Evolutionary conservation across 2,888 invertebrate genomes (phyloP).

Genomic region (Eupelmus urozonus): DNA sequence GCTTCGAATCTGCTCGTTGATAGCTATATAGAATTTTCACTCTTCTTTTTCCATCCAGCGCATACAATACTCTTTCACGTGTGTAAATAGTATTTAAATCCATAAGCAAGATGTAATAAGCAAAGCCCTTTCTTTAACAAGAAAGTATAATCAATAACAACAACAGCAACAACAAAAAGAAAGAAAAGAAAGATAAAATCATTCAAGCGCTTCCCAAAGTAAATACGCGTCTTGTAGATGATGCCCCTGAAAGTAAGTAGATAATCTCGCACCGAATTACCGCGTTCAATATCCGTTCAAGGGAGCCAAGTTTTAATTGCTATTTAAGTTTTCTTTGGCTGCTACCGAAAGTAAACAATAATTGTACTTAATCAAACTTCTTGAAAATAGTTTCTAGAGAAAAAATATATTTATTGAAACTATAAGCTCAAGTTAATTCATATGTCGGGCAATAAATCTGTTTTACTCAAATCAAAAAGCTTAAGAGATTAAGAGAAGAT

Average conservation of each 20-base stretch:
- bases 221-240: conserved; percentile 27
- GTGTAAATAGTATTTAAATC: background rate
- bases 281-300: conserved; percentile 25
- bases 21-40: conserved; percentile 26
- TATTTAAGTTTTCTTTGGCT: background rate
- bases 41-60: background rate
- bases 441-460: no score
- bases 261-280: conserved; percentile 59
- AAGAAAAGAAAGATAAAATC: background rate
- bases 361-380: background rate
- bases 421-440: no score
- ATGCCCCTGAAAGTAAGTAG: conserved; percentile 56
- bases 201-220: conserved; percentile 51
- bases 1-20: background rate
- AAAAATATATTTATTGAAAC: conserved; percentile 2
- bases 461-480: background rate
- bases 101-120: background rate
- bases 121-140: background rate
- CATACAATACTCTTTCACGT: background rate
- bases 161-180: no score
- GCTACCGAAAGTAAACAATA: background rate
- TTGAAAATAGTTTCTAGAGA: no score
- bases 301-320: conserved; percentile 36
- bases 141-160: no score
- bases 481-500: background rate